phyloP scores from a whole-genome alignment of 2,113 vertebrate genomes.

The Brachirus orientalis region DNA sequence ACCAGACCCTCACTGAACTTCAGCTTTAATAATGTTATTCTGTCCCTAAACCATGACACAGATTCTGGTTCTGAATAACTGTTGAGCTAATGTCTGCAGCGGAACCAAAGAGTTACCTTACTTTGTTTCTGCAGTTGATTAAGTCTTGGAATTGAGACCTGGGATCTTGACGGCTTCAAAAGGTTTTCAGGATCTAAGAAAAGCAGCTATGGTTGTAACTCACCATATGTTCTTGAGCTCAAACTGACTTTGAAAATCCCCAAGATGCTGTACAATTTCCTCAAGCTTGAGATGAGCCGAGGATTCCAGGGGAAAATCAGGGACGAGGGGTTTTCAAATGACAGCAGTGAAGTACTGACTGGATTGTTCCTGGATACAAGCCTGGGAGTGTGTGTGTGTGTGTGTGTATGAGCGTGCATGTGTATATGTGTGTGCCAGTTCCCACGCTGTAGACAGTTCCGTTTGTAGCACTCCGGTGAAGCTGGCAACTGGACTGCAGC shows the following conservation, averaged over 20 bases:
- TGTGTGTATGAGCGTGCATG: constrained; percentile 19
- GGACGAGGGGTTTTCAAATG: constrained; percentile 25
- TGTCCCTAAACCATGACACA: not conserved
- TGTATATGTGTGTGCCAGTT: constrained; percentile 55
- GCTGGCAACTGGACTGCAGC: constrained; percentile 73
- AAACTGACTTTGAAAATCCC: constrained; percentile 20
- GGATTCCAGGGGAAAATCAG: not conserved
- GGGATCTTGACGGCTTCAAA: not conserved
- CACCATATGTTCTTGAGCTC: constrained; percentile 14
- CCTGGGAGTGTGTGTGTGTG: constrained; percentile 15
- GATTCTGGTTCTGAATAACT: not conserved
- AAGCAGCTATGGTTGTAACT: constrained; percentile 32
- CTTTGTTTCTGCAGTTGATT: not conserved
- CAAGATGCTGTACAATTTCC: constrained; percentile 23
- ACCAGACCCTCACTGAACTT: constrained; percentile 38
- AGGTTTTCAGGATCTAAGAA: constrained; percentile 43
- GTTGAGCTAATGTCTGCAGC: not conserved
- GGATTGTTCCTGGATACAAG: constrained; percentile 29
- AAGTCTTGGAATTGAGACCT: not conserved
- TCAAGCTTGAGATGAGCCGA: constrained; percentile 3
- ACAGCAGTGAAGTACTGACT: constrained; percentile 33
- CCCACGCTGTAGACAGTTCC: constrained; percentile 72
- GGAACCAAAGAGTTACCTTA: not conserved
- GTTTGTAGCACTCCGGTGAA: constrained; percentile 61
- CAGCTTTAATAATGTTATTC: constrained; percentile 40